These are phyloP conservation scores for Triops cancriformis DNA, from an alignment of 1,140 invertebrate species.

Conservation along the genomic window DNA sequence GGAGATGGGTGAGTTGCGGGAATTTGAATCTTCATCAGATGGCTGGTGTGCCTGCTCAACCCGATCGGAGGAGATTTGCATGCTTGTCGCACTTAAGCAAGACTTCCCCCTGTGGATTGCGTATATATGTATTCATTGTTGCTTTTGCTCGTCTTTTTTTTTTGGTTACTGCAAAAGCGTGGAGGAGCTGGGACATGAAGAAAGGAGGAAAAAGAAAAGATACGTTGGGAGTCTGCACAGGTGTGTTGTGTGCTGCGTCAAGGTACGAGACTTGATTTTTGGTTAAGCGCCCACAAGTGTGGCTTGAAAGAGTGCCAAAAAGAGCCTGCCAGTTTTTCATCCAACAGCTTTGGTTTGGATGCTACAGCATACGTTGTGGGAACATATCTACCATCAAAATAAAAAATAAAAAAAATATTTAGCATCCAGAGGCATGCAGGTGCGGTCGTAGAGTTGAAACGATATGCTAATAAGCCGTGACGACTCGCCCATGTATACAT, in stretches of 20 bases:
- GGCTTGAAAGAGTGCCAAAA: not conserved
- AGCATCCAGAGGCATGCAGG: not conserved
- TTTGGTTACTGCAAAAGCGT: not conserved
- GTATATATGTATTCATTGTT: not conserved
- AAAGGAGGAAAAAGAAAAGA: not conserved
- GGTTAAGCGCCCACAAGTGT: not conserved
- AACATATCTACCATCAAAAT: not conserved
- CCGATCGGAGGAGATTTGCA: not conserved
- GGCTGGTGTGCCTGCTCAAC: not conserved
- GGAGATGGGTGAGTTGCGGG: not conserved
- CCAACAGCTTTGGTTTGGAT: not conserved
- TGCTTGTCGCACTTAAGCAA: slow-evolving; percentile 4
- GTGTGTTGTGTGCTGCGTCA: slow-evolving; percentile 4
- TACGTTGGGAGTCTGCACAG: not conserved
- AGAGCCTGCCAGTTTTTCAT: not conserved
- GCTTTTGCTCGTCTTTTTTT: not conserved
- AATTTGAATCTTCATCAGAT: not conserved
- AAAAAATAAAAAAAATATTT: not conserved
- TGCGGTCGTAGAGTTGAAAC: not conserved
- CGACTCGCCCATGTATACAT: not conserved
- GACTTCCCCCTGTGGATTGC: not conserved
- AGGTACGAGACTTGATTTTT: not conserved
- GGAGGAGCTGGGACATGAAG: not conserved
- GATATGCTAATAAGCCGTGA: slow-evolving; percentile 13
- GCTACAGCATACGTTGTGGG: not conserved